Percentiles rank a stretch among this genome's conserved stretches.
Conservation (phyloP, 2,888 invertebrate species). For the Drosophila atroscutellata region DNA sequence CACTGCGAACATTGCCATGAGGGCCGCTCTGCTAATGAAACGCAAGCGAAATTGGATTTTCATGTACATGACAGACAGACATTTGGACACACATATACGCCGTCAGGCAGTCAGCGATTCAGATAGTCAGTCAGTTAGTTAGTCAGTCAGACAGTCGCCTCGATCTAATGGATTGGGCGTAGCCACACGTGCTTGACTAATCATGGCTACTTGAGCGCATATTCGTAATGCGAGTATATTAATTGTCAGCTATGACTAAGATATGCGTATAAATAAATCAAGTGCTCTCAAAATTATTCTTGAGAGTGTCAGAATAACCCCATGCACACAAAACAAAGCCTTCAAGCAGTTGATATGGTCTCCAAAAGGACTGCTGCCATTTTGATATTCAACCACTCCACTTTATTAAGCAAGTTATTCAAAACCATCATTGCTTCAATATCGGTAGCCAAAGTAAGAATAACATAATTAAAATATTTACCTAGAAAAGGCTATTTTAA, state of each 20-base stretch:
- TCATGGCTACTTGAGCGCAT: slow-evolving; percentile 72
- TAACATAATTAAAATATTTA: neutral
- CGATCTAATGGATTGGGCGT: slow-evolving; percentile 69
- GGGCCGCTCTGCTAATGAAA: slow-evolving; percentile 73
- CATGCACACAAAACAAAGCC: slow-evolving; percentile 26
- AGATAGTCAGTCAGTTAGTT: slow-evolving; percentile 7
- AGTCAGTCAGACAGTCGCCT: slow-evolving; percentile 39
- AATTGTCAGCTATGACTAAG: slow-evolving; percentile 56
- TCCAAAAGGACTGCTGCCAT: slow-evolving; percentile 30
- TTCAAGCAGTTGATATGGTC: slow-evolving; percentile 43
- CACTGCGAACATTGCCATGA: slow-evolving; percentile 20
- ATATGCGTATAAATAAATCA: slow-evolving; percentile 38
- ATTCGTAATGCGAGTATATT: slow-evolving; percentile 71
- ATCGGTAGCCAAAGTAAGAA: neutral
- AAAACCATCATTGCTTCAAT: neutral
- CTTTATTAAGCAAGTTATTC: neutral
- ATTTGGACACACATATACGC: slow-evolving; percentile 16
- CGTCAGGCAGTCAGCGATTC: slow-evolving; percentile 3
- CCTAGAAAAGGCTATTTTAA: neutral
- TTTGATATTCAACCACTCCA: neutral
- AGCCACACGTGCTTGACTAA: slow-evolving; percentile 76
- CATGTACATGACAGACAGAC: slow-evolving; percentile 67
- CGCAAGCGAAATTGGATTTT: slow-evolving; percentile 76
- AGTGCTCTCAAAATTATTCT: slow-evolving; percentile 48
- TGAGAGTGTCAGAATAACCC: slow-evolving; percentile 5